A percentile compares a stretch with the other conserved stretches of the same genome.
These are phyloP conservation scores for Polymixis flavicincta DNA, from an alignment of 2,888 invertebrate genomes.

Conservation along the genomic window DNA sequence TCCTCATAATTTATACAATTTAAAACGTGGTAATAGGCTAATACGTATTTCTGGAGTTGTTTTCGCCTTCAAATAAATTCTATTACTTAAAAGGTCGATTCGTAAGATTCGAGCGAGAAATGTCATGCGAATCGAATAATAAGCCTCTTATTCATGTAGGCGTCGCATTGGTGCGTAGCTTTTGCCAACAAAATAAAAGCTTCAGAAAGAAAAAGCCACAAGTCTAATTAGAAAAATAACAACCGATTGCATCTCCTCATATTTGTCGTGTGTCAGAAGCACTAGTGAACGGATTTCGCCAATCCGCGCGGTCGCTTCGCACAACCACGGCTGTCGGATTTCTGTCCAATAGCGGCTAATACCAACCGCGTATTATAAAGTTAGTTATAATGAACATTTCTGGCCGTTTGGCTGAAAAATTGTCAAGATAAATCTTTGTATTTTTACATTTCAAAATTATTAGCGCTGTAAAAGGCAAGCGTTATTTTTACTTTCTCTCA, in stretches of 20 bases:
- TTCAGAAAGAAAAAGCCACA: neutral
- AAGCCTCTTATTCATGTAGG: neutral
- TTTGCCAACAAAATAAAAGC: neutral
- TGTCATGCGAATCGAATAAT: no score
- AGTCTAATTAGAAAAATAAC: conserved; percentile 24
- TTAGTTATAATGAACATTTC: conserved; percentile 25
- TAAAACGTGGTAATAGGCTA: no score
- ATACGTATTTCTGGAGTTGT: no score
- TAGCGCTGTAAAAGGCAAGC: neutral
- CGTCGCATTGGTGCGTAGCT: neutral
- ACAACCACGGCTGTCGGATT: conserved; percentile 52
- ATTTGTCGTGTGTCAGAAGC: conserved; percentile 46
- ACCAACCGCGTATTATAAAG: conserved; percentile 30
- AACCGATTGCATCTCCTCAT: conserved; percentile 1
- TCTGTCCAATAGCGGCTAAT: conserved; percentile 54
- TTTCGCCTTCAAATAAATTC: no score
- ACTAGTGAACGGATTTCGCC: conserved; percentile 48
- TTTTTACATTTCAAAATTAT: neutral
- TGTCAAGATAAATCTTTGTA: conserved; percentile 25
- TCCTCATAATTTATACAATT: no score
- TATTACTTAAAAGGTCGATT: no score
- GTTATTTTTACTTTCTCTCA: neutral
- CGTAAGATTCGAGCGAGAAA: no score
- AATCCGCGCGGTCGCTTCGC: conserved; percentile 41
- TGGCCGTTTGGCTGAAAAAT: conserved; percentile 4